Base-by-base conservation (phyloP, 1,140 invertebrate species). In the Anastrepha obliqua region DNA sequence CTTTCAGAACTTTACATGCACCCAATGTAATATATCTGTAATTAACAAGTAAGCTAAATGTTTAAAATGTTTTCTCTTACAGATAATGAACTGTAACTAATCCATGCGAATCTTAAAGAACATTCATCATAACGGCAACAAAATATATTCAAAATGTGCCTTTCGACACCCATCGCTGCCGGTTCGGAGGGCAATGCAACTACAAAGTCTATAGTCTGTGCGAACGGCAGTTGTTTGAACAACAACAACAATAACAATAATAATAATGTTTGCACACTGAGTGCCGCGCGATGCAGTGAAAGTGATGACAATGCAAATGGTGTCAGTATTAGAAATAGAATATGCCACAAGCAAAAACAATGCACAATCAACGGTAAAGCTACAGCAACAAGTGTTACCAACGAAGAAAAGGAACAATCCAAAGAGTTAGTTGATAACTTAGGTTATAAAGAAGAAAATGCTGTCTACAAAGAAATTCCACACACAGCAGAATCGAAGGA, bases 391-490 rank as follows among this genome's bases (percentile, higher is more conserved):
- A 44, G 4, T 29, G 64, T 39, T 20, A 5, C 13, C 3, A 51
- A 20, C 55, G 65, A 60, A 88, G 39, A 29, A 51, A 20, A 58
- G 20, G 64, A 86, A 29, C 15, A 86, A 13, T 9, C 44, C 74
- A 70, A 85, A 86, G 85, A 88, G 78, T 20, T 87, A 65, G 89
- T 89, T 0, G 91, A 92, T 86, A 90, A 90, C 85, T 88, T 92
- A 86, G 91, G 91, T 13, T 91, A 89, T 87, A 90, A 89, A n/a
- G 91, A 92, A 85, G 90, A 90, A 86, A 92, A 93, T 86, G 91
- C 90, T 4, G 91, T 92, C 3, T 93, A 93, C 65, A 93, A 91
- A 88, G 92, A 93, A 85, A 87, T 88, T 11, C 44, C 42, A 3
- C 86, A 74, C n/a, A 3, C 15, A 51, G 65, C 8, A 47, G 17